Conservation (phyloP, 2,888 invertebrate genomes). For the Nasonia oneida region DNA sequence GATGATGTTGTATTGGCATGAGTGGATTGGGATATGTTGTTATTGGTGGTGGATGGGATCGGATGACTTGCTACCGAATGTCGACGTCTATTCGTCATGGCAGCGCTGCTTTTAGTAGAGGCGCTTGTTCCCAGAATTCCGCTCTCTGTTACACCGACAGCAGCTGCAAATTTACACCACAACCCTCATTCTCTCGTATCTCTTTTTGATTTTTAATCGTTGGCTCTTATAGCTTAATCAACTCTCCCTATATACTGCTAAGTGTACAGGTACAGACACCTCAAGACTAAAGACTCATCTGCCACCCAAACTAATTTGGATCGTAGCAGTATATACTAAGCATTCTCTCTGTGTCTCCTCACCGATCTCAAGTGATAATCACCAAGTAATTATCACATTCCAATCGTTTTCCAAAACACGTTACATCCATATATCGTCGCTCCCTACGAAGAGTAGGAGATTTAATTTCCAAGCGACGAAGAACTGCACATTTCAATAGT, state of each 20-base stretch:
- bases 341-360: slow-evolving; percentile 26
- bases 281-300: slow-evolving; percentile 23
- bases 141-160: slow-evolving; percentile 73
- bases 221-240: slow-evolving; percentile 10
- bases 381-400: slow-evolving; percentile 39
- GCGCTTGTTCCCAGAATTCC: slow-evolving; percentile 72
- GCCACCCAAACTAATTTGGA: slow-evolving; percentile 36
- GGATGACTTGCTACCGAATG: slow-evolving; percentile 79
- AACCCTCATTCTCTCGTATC: slow-evolving; percentile 54
- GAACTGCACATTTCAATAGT: too few relatives aligned
- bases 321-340: slow-evolving; percentile 22
- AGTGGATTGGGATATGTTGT: slow-evolving; percentile 73
- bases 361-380: slow-evolving; percentile 24
- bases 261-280: background rate
- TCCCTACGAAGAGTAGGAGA: too few relatives aligned
- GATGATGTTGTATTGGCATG: slow-evolving; percentile 74
- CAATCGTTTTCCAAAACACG: slow-evolving; percentile 41
- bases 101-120: slow-evolving; percentile 75
- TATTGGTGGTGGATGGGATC: slow-evolving; percentile 73
- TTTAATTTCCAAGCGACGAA: too few relatives aligned
- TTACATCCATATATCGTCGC: slow-evolving; percentile 4
- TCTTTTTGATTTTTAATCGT: slow-evolving; percentile 9
- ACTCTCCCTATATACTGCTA: background rate
- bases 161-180: slow-evolving; percentile 75
- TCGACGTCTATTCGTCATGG: slow-evolving; percentile 76